These are phyloP conservation scores for Thryonomys swinderianus DNA, from an alignment of 2,113 vertebrate species.

Conservation along the genomic window DNA sequence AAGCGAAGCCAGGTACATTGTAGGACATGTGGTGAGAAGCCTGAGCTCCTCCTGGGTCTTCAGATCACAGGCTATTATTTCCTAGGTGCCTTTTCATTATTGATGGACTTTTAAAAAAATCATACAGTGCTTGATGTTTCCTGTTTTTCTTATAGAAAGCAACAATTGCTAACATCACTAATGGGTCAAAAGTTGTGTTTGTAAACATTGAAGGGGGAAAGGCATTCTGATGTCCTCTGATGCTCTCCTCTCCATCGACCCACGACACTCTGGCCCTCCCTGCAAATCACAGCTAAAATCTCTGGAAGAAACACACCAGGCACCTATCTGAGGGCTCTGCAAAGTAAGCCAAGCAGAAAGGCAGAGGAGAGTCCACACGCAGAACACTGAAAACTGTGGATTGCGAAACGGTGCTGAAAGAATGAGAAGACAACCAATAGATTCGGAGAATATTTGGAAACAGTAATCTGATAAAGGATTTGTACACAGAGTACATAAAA, in stretches of 20 bases:
- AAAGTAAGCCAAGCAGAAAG: not conserved
- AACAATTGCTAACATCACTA: not conserved
- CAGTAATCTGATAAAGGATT: not conserved
- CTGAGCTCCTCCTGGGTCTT: not conserved
- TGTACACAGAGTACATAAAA: not conserved
- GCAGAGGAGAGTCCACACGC: not conserved
- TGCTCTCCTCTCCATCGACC: not conserved
- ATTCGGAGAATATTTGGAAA: not conserved
- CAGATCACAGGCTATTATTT: not conserved
- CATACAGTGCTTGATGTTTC: not conserved
- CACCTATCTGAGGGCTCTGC: not conserved
- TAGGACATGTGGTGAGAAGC: not conserved
- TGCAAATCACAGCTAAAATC: not conserved
- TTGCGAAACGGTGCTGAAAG: not conserved
- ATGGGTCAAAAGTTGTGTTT: not conserved
- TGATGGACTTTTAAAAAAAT: not conserved
- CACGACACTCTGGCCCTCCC: not conserved
- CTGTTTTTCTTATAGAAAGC: not conserved
- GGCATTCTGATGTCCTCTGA: not conserved
- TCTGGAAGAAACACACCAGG: not conserved
- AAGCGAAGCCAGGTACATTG: not conserved
- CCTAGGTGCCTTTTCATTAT: not conserved
- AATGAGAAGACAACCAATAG: not conserved
- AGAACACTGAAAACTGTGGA: not conserved
- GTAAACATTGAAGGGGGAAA: not conserved